Evolutionary conservation across 1,140 invertebrate genomes (phyloP).

Genomic region (Helicorthomorpha holstii): DNA sequence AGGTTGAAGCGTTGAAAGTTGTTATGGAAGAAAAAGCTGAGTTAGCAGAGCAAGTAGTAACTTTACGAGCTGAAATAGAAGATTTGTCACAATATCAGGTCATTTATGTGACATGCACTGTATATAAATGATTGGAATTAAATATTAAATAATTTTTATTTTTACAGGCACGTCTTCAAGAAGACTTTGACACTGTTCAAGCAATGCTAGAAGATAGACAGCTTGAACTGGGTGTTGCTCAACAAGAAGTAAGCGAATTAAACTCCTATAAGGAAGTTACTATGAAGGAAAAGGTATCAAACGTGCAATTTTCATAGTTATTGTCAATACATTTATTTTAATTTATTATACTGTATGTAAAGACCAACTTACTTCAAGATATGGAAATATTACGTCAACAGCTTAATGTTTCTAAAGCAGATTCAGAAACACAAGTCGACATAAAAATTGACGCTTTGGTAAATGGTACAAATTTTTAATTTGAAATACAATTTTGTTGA

Average conservation of each 20-base stretch:
- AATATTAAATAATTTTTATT: background rate
- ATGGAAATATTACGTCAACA: no score
- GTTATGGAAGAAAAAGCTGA: conserved; percentile 16
- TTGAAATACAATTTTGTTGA: no score
- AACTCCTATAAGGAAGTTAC: no score
- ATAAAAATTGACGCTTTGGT: no score
- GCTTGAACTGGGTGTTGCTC: conserved; percentile 8
- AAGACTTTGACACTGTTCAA: conserved; percentile 25
- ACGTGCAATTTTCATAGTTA: no score
- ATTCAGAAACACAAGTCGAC: no score
- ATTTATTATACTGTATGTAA: no score
- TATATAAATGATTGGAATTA: background rate
- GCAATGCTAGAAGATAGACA: conserved; percentile 23
- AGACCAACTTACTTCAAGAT: no score
- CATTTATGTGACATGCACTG: background rate
- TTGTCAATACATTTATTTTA: no score
- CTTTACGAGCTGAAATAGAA: conserved; percentile 18
- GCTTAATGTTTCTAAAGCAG: no score
- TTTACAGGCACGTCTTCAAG: conserved; percentile 21
- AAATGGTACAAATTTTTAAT: no score
- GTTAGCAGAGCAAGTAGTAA: conserved; percentile 19
- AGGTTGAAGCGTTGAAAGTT: conserved; percentile 9
- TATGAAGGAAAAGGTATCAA: no score
- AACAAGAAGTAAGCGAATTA: conserved; percentile 7
- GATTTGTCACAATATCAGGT: conserved; percentile 23